Evolutionary conservation across 2,888 invertebrate species (phyloP).

Genomic region (Phaedon cochleariae): DNA sequence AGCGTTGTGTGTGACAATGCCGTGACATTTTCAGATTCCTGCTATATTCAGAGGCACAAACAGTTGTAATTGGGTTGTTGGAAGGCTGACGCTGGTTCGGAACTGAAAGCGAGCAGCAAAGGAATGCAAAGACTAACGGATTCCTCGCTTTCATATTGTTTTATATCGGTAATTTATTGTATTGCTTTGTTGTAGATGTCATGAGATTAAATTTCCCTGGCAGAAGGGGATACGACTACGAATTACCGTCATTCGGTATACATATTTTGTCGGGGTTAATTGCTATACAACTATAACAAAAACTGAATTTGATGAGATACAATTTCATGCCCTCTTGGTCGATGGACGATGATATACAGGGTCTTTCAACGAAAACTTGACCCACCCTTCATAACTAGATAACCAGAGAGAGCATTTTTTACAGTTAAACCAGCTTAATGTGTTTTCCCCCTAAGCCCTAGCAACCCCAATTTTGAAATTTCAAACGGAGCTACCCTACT

Average conservation of each 20-base stretch:
- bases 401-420: no score
- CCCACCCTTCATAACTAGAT: no score
- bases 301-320: no score
- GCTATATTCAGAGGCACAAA: conserved; percentile 25
- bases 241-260: conserved; percentile 48
- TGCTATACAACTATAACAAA: conserved; percentile 14
- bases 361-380: no score
- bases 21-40: conserved; percentile 27
- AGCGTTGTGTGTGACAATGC: conserved; percentile 25
- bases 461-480: no score
- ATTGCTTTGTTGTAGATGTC: conserved; percentile 61
- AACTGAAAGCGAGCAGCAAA: conserved; percentile 42
- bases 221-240: conserved; percentile 49
- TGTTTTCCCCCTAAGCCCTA: no score
- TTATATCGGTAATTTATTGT: conserved; percentile 63
- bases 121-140: conserved; percentile 60
- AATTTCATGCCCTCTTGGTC: no score
- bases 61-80: conserved; percentile 38
- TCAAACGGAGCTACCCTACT: no score
- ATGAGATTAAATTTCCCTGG: conserved; percentile 58
- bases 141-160: conserved; percentile 61
- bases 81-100: conserved; percentile 50
- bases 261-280: conserved; percentile 55
- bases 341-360: no score
- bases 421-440: no score